Base-by-base conservation (phyloP, 2,113 vertebrate species). In the Isichthys henryi region DNA sequence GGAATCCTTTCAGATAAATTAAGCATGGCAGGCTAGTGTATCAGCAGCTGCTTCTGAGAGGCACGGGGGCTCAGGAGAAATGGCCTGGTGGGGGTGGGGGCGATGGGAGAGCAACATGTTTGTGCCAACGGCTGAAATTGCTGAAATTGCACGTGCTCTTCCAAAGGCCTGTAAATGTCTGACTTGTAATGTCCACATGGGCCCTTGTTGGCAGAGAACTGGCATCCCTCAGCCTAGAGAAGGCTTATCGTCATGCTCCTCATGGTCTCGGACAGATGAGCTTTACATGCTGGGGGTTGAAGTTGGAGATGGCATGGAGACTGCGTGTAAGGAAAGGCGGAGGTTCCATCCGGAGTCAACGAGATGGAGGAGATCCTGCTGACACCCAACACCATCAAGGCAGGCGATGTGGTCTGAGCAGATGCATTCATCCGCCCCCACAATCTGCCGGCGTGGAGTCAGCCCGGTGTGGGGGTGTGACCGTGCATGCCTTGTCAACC, bases 1-100 rank as follows among this genome's bases (percentile, higher is more conserved):
- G 62, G 50, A 49, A 74, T 74, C 84, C 62, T 43, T 88, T 86
- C 82, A 89, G 80, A 90, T 88, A 89, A 89, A 91, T 91, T 89
- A 88, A 80, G 52, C 70, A 43, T 52, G 80, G 39, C 9, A 89
- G 77, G 66, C 66, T 88, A 87, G 86, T 83, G 85, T 89, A 89
- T 31, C 80, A 50, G 80, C 88, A 91, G 87, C 89, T 91, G 90
- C 88, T 89, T 52, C 49, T 11, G 17, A 49, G n/a, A 48, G 6
- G 19, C 8, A 7, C 9, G 19, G 52, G 50, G 53, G 17, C 31
- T 52, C 31, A 58, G 86, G 86, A 58, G 86, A 48, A 62, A 48
- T n/a, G 15, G 53, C 52, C 50, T 7, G 48, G 56, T 13, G 27
- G 1, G 21, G 43, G 23, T 23, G 19, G 53, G 46, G 27, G 45